Base-by-base conservation (phyloP, 2,888 invertebrate species). In the Caenorhabditis sp. region DNA sequence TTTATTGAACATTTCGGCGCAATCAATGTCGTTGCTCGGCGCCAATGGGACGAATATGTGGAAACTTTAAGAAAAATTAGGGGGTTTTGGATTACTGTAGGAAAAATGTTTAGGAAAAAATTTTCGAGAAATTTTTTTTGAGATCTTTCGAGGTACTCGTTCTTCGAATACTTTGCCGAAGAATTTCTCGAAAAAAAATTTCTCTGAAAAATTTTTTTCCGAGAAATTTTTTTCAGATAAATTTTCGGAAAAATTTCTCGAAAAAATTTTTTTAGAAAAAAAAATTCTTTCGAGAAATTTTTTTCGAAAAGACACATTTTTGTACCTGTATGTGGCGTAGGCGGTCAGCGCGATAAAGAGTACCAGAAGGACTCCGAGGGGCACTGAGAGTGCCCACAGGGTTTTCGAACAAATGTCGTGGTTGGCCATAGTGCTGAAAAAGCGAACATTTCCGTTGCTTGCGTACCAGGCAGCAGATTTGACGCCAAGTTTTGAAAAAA, bases 31-130 rank as follows among this genome's bases (percentile, higher is more conserved):
- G 31, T 85, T 74, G 7, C 47, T 31, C 0, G 85, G 85, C 2
- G 83, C 74, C 24, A 80, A 38, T 16, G 85, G 77, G 8, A 81
- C 49, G 47, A 86, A 86, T 6, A 82, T 81, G 70, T 86, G 86
- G 14, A 85, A 81, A 51, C 86, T 86, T n/a, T n/a, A n/a, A n/a
- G n/a, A 68, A 31, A 61, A 31, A 31, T 6, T n/a, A 24, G 2
- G 10, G 1, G n/a, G n/a, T n/a, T 24, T 14, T 2, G 14, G 56
- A 28, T 51, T 51, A 51, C 19, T 19, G 24, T 22, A 22, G 51
- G 31, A 35, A 35, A 4, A 35, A 4, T 4, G 31, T 47, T n/a
- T 47, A 3, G 47, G 4, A 16, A 47, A n/a, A n/a, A n/a, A n/a
- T n/a, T n/a, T n/a, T n/a, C n/a, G n/a, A 47, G 7, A 49, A 47